Evolutionary conservation across 2,113 vertebrate genomes (phyloP).

Genomic region (Periophthalmus modestus): DNA sequence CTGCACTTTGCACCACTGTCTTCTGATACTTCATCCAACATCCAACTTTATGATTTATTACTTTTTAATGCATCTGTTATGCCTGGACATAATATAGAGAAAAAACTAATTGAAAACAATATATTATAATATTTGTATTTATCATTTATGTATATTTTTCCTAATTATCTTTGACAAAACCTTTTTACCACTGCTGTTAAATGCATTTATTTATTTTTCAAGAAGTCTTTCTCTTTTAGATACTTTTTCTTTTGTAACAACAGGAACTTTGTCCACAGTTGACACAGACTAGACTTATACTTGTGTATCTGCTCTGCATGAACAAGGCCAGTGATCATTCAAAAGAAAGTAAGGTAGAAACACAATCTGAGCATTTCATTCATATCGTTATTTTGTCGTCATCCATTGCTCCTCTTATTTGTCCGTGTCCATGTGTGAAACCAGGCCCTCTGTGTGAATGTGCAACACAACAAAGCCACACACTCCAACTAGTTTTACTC

Average conservation of each 20-base stretch:
- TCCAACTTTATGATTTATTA: no score
- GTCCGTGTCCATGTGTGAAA: slow-evolving; percentile 33
- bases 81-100: no score
- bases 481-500: no score
- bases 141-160: no score
- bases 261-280: not conserved
- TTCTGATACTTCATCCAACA: no score
- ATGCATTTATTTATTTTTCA: no score
- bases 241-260: not conserved
- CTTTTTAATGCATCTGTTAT: no score
- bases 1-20: no score
- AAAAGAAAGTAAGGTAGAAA: not conserved
- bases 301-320: not conserved
- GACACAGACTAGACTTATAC: not conserved
- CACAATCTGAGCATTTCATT: not conserved
- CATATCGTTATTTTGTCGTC: not conserved
- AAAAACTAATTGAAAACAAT: no score
- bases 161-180: no score
- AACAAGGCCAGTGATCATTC: not conserved
- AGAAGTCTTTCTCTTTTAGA: not conserved
- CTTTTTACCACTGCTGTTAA: no score
- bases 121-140: no score
- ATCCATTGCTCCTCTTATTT: not conserved
- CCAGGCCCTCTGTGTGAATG: slow-evolving; percentile 55
- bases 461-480: not conserved